phyloP scores from a whole-genome alignment of 1,140 invertebrate species.

The Dufourea novaeangliae region DNA sequence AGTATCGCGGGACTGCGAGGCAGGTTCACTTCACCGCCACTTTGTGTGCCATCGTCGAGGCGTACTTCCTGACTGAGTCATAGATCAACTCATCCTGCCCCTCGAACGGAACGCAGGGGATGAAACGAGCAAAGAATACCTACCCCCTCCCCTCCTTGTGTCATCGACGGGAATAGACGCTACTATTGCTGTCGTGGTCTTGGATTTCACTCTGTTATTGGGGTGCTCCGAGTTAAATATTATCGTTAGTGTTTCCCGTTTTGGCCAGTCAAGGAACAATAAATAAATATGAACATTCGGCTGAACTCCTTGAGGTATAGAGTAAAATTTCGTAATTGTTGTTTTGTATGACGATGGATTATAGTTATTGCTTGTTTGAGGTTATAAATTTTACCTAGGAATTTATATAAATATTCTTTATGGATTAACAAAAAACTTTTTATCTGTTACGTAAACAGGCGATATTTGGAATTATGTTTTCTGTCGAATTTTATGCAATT shows the following conservation, averaged over 20 bases:
- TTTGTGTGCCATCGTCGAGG: slow-evolving; percentile 54
- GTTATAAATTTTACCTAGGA: no score
- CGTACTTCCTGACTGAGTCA: slow-evolving; percentile 75
- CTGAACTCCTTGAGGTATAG: not conserved
- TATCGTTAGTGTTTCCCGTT: not conserved
- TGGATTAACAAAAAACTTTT: no score
- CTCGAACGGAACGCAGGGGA: slow-evolving; percentile 58
- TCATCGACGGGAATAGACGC: slow-evolving; percentile 2
- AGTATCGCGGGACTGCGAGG: slow-evolving; percentile 39
- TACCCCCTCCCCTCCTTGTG: slow-evolving; percentile 14
- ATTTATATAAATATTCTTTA: no score
- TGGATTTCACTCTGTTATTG: not conserved
- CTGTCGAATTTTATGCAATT: no score
- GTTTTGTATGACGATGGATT: no score
- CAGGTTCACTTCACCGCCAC: slow-evolving; percentile 63
- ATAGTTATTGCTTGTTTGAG: no score
- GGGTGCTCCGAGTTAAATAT: not conserved
- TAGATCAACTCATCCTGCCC: slow-evolving; percentile 68
- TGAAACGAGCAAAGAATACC: slow-evolving; percentile 48
- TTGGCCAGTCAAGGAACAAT: not conserved
- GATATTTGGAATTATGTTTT: no score
- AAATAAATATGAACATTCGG: not conserved
- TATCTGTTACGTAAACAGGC: no score
- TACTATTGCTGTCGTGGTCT: not conserved
- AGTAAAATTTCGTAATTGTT: no score